Percentiles rank a stretch among this genome's conserved stretches.
Conservation (phyloP, 30 jellyfish, hydroid and myxozoan species). For the Turritopsis rubra region DNA sequence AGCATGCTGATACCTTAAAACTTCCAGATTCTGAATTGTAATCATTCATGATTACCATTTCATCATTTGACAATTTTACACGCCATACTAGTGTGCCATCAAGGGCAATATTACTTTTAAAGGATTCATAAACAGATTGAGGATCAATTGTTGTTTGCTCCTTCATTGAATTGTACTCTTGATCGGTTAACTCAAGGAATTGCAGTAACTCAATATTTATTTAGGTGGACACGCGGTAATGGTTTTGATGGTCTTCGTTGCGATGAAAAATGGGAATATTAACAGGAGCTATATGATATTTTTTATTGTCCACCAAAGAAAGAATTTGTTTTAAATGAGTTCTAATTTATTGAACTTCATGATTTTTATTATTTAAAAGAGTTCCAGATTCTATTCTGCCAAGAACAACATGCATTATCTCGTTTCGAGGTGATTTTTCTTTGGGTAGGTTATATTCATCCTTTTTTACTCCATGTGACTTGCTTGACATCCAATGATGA, state of each 20-base stretch:
- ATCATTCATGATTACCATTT: neutral
- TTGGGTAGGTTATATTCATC: neutral
- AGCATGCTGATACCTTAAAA: neutral
- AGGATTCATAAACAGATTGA: neutral
- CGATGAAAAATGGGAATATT: neutral
- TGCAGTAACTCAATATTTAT: neutral
- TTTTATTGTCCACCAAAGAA: no score
- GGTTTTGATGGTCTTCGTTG: neutral
- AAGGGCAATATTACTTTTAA: neutral
- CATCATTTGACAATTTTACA: no score
- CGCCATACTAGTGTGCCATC: neutral
- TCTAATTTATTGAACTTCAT: no score
- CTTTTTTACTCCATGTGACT: neutral
- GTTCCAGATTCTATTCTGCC: no score
- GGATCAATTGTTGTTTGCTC: neutral
- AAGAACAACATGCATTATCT: no score
- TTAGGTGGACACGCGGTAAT: neutral
- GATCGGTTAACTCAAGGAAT: neutral
- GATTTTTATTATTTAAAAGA: no score
- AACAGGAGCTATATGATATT: no score
- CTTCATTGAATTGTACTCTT: neutral
- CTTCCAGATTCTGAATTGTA: neutral
- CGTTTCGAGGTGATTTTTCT: neutral
- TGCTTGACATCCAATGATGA: neutral
- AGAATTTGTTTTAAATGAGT: no score